Conservation (phyloP, 2,113 vertebrate genomes). For the Trichechus manatus region DNA sequence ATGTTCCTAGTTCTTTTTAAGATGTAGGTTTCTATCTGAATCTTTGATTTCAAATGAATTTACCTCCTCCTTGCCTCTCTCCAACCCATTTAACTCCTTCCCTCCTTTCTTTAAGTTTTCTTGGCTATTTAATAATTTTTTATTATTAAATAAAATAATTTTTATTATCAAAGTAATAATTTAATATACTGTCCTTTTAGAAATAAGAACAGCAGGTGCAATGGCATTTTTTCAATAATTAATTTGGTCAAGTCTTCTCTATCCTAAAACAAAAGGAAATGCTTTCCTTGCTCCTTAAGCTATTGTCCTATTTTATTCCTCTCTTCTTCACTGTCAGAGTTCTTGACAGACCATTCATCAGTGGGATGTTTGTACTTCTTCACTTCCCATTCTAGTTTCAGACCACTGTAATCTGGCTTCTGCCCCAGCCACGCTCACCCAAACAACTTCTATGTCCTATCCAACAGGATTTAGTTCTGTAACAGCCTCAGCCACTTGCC, state of each 20-base stretch:
- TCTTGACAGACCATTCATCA: background rate
- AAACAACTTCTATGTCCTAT: background rate
- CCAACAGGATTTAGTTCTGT: background rate
- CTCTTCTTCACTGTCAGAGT: background rate
- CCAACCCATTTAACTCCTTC: background rate
- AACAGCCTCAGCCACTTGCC: background rate
- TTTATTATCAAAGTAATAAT: background rate
- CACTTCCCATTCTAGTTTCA: background rate
- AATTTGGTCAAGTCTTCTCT: background rate
- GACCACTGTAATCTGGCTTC: background rate
- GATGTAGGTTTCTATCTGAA: background rate
- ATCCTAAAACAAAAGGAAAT: background rate
- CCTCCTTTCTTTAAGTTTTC: background rate
- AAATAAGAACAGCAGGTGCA: constrained; percentile 22
- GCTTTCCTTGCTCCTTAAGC: background rate
- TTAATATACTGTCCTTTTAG: constrained; percentile 54
- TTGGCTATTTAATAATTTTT: background rate
- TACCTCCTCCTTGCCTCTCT: background rate
- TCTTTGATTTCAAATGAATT: constrained; percentile 47
- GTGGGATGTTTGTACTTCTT: background rate
- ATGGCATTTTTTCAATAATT: background rate
- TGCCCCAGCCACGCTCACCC: background rate
- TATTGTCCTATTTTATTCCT: background rate
- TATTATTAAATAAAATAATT: background rate
- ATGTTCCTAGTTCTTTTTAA: constrained; percentile 29